Conservation (phyloP, 2,797 vertebrate genomes). For the Xiphophorus birchmanni region DNA sequence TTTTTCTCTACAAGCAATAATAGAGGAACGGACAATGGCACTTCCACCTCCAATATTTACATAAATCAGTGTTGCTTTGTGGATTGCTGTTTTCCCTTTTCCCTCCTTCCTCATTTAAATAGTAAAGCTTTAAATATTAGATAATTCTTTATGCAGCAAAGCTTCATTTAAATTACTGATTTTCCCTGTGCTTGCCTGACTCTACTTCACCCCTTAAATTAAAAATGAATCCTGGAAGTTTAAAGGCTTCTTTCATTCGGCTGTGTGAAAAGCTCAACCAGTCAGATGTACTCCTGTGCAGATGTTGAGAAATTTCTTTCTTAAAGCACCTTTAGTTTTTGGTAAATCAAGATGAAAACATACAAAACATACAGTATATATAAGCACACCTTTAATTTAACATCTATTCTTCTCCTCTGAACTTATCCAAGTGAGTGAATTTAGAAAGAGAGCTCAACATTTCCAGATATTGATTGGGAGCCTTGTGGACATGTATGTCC, state of each 20-base stretch:
- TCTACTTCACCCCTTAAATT: background rate
- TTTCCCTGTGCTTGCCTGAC: background rate
- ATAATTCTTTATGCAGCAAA: background rate
- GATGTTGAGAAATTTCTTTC: background rate
- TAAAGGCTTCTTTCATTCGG: background rate
- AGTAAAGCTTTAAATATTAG: background rate
- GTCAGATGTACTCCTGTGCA: background rate
- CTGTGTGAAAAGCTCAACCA: background rate
- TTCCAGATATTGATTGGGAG: slow-evolving; percentile 68
- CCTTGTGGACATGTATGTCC: slow-evolving; percentile 61
- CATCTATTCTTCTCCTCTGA: slow-evolving; percentile 29
- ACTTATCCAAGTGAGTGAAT: slow-evolving; percentile 28
- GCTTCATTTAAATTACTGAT: background rate
- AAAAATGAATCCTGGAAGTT: background rate
- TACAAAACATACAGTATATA: slow-evolving; percentile 16
- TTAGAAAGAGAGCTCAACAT: slow-evolving; percentile 49
- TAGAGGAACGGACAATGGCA: background rate
- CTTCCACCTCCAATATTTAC: background rate
- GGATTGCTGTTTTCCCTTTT: background rate
- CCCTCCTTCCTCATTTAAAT: background rate
- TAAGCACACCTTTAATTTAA: slow-evolving; percentile 44
- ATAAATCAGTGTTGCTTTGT: background rate
- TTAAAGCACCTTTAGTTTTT: background rate
- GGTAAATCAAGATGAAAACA: background rate
- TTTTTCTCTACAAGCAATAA: background rate